Base-by-base conservation (phyloP, 2,888 invertebrate genomes). In the Lamproptera curius region DNA sequence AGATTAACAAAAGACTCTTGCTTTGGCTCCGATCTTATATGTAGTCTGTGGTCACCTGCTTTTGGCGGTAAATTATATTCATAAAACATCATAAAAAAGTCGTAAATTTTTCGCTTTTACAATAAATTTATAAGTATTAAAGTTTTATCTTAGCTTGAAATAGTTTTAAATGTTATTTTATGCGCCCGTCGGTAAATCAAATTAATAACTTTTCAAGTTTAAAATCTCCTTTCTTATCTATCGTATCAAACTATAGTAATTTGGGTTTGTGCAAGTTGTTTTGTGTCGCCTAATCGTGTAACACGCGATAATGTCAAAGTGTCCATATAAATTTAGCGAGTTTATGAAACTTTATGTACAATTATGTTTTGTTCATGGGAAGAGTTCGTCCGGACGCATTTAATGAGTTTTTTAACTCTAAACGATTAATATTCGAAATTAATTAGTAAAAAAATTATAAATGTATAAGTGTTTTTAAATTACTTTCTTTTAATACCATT, bases 1-100 rank as follows among this genome's bases (percentile, higher is more conserved):
- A 41, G 14, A 23, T 36, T 40, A 42, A 41, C 46, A 46, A 46
- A 41, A 41, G 36, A 42, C 23, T 16, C n/a, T n/a, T 11, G 17
- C 23, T 14, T 17, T 13, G 9, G 20, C 34, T 36, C 28, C 13
- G 4, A 36, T 35, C n/a, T 11, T 3, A 11, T n/a, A 20, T 16
- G 9, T 42, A 33, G 17, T 14, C 16, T 36, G 36, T 16, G 16
- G n/a, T 11, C 20, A 23, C 10, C 14, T 11, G 16, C 31, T 42
- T 42, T 42, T 15, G 42, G 34, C 42, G 42, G 42, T 13, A 42
- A 23, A 15, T 10, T 35, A 13, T 13, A n/a, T 28, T 28, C 28
- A 9, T 2, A 28, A 28, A 28, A 10, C n/a, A n/a, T 10, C 9
- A 5, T 28, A 28, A 10, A 5, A 28, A 28, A 28, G 31, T 11